phyloP scores from a whole-genome alignment of 2,797 vertebrate genomes.

The Apodemus agrarius region DNA sequence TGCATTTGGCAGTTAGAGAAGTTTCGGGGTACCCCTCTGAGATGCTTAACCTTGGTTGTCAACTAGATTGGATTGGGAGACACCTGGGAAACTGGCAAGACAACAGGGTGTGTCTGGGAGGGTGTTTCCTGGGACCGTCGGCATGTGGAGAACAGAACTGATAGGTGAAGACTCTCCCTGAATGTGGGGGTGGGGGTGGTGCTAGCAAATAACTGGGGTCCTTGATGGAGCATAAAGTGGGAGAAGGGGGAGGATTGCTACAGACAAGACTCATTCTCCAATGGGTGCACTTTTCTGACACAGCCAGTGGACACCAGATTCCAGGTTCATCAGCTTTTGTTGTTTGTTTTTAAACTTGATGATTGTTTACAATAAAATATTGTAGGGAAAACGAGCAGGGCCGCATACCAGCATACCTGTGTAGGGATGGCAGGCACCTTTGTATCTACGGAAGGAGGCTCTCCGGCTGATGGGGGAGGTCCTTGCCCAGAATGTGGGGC shows the following conservation, averaged over 20 bases:
- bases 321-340: neutral
- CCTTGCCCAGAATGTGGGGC: too few relatives aligned
- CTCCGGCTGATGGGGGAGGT: too few relatives aligned
- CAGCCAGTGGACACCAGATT: neutral
- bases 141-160: neutral
- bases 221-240: neutral
- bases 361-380: too few relatives aligned
- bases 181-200: too few relatives aligned
- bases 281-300: neutral
- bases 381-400: too few relatives aligned
- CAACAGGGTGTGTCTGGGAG: neutral
- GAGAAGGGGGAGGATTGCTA: neutral
- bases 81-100: neutral
- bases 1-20: slow-evolving; percentile 2
- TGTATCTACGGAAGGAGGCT: too few relatives aligned
- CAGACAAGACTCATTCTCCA: neutral
- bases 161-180: neutral
- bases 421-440: too few relatives aligned
- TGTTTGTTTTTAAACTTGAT: neutral
- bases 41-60: neutral
- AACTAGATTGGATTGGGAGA: neutral
- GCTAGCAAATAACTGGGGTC: neutral
- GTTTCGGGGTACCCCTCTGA: neutral
- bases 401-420: too few relatives aligned
- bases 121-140: neutral